Percentiles rank a stretch among this genome's conserved stretches.
Evolutionary conservation across 1,140 invertebrate genomes (phyloP).

Genomic region (Dinoponera quadriceps): DNA sequence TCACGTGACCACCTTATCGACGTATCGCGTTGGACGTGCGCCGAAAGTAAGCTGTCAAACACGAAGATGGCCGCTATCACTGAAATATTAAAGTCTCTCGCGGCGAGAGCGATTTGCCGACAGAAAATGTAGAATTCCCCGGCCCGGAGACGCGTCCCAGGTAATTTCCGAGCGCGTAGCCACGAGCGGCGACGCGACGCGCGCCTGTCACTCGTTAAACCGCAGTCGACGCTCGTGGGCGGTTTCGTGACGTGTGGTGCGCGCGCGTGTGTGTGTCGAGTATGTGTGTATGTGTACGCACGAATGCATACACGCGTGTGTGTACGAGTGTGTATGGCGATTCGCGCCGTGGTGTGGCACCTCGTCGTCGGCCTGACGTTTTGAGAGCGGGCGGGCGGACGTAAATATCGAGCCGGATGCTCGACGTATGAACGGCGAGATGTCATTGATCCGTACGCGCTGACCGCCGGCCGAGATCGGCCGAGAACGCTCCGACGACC

Average conservation of each 20-base stretch:
- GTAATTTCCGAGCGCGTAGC: slow-evolving; percentile 66
- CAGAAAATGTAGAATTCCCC: slow-evolving; percentile 78
- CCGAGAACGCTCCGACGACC: neutral
- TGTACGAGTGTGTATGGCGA: neutral
- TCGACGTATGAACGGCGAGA: slow-evolving; percentile 29
- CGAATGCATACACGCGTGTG: neutral
- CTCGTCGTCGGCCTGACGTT: slow-evolving; percentile 72
- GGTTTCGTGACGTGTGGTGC: slow-evolving; percentile 61
- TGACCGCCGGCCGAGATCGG: slow-evolving; percentile 28
- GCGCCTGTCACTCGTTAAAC: slow-evolving; percentile 6
- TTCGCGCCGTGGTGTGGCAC: slow-evolving; percentile 59
- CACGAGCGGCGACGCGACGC: neutral
- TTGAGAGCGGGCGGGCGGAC: slow-evolving; percentile 73
- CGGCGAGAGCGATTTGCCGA: slow-evolving; percentile 67
- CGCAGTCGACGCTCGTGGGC: slow-evolving; percentile 62
- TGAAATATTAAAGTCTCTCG: slow-evolving; percentile 77
- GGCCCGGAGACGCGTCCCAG: slow-evolving; percentile 68
- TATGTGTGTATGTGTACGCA: neutral
- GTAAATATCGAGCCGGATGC: slow-evolving; percentile 77
- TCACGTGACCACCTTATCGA: slow-evolving; percentile 79
- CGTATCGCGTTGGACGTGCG: slow-evolving; percentile 73
- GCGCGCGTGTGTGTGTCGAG: neutral
- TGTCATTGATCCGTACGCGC: slow-evolving; percentile 39
- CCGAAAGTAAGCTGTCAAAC: slow-evolving; percentile 65
- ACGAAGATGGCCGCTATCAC: slow-evolving; percentile 80